Evolutionary conservation across 1,140 invertebrate species (phyloP).

Genomic region (Drosophila guanche): DNA sequence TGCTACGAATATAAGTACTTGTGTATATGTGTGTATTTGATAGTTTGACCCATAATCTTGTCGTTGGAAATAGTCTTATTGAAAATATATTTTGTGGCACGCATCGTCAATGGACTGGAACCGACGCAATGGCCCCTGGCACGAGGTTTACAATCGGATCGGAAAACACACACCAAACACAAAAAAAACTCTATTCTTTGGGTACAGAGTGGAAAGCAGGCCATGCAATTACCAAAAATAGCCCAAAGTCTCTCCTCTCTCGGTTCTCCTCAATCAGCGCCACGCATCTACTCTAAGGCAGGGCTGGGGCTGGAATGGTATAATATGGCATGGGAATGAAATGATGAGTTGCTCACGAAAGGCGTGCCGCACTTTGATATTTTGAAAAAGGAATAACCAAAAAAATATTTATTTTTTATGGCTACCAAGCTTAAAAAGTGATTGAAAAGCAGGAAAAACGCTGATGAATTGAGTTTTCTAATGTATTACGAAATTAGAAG

Average conservation of each 20-base stretch:
- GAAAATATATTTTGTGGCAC: conserved; percentile 58
- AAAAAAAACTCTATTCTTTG: conserved; percentile 20
- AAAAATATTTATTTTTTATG: conserved; percentile 1
- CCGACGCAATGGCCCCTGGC: conserved; percentile 7
- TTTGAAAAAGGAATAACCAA: conserved; percentile 3
- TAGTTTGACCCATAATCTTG: conserved; percentile 66
- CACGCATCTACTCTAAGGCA: conserved; percentile 36
- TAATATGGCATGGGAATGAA: conserved; percentile 22
- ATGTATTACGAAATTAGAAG: not conserved
- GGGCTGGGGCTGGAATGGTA: conserved; percentile 10
- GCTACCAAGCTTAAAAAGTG: no score
- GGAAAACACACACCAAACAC: not conserved
- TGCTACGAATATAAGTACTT: conserved; percentile 25
- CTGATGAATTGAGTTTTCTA: conserved; percentile 10
- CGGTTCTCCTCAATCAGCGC: conserved; percentile 44
- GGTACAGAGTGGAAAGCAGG: conserved; percentile 55
- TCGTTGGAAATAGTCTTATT: conserved; percentile 46
- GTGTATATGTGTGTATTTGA: conserved; percentile 39
- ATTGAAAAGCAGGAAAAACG: conserved; percentile 7
- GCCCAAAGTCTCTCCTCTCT: conserved; percentile 39
- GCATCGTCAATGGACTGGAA: conserved; percentile 67
- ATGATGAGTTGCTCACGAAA: conserved; percentile 41
- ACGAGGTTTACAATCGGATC: conserved; percentile 6
- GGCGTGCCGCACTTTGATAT: conserved; percentile 39
- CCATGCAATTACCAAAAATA: conserved; percentile 78